Evolutionary conservation across 2,797 vertebrate species (phyloP).

Genomic region (Neosilurus hyrtlii): DNA sequence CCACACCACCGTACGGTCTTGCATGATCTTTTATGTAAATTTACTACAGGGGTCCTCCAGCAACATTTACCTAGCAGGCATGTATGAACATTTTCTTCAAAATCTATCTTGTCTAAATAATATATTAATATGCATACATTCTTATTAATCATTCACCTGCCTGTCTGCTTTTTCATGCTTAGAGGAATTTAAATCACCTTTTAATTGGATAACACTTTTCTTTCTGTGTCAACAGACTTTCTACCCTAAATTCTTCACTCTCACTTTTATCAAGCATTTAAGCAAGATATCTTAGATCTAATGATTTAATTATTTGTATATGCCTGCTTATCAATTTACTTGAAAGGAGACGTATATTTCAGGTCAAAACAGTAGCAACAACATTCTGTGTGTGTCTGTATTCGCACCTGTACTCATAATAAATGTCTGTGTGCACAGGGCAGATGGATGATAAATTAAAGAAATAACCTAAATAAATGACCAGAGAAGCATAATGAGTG

Average conservation of each 20-base stretch:
- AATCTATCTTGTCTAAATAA: not conserved
- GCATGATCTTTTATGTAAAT: not conserved
- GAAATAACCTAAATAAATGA: slow-evolving; percentile 12
- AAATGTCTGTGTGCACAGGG: not conserved
- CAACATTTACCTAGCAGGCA: not conserved
- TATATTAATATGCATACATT: not conserved
- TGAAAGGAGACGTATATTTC: not conserved
- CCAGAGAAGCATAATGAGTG: slow-evolving; percentile 11
- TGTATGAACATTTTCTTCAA: no score
- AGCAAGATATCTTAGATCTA: not conserved
- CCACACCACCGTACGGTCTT: no score
- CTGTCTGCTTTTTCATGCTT: not conserved
- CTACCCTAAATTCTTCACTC: not conserved
- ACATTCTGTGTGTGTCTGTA: no score
- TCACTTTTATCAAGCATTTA: not conserved
- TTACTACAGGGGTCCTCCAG: not conserved
- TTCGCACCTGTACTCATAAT: not conserved
- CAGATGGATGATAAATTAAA: slow-evolving; percentile 21
- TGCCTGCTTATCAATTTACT: not conserved
- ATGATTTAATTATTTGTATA: not conserved
- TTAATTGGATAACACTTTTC: not conserved
- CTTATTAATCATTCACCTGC: not conserved
- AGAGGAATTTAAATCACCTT: not conserved
- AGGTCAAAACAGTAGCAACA: not conserved
- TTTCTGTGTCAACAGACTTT: not conserved